Percentiles rank a stretch among this genome's conserved stretches.
Conservation (phyloP, 1,140 invertebrate species). For the Drosophila bocki region DNA sequence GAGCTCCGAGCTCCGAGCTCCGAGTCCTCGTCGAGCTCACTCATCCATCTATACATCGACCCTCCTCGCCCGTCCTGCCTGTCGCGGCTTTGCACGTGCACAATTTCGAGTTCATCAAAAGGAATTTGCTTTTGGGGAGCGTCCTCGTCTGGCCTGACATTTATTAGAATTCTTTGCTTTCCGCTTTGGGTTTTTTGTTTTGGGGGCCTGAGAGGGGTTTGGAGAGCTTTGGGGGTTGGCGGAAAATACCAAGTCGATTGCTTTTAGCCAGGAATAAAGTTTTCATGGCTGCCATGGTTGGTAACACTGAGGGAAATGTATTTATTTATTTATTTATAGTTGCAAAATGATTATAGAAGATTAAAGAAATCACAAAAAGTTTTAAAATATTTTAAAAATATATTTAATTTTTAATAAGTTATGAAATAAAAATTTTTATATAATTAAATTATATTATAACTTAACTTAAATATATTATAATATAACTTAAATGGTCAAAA, state of each 20-base stretch:
- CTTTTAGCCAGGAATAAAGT: conserved; percentile 67
- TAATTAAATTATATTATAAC: no score
- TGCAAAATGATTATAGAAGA: not conserved
- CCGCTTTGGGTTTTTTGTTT: conserved; percentile 7
- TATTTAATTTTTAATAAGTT: no score
- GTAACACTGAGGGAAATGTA: conserved; percentile 8
- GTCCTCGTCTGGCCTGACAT: conserved; percentile 63
- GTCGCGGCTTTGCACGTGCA: conserved; percentile 76
- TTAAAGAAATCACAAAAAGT: not conserved
- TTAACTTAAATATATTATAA: no score
- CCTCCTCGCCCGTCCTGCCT: not conserved
- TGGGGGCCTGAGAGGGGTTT: not conserved
- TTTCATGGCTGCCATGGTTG: conserved; percentile 47
- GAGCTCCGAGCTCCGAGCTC: not conserved
- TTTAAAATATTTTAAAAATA: not conserved
- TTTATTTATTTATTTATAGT: no score
- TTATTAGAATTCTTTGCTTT: conserved; percentile 77
- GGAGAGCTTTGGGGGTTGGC: conserved; percentile 1
- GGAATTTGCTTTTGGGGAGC: conserved; percentile 69
- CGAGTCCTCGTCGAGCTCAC: conserved; percentile 23
- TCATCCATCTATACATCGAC: conserved; percentile 24
- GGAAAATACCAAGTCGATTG: conserved; percentile 66
- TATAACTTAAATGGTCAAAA: no score
- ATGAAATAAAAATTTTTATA: no score
- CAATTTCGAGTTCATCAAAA: conserved; percentile 82